Conservation (phyloP, 2,113 vertebrate species). For the Heterochromis multidens region DNA sequence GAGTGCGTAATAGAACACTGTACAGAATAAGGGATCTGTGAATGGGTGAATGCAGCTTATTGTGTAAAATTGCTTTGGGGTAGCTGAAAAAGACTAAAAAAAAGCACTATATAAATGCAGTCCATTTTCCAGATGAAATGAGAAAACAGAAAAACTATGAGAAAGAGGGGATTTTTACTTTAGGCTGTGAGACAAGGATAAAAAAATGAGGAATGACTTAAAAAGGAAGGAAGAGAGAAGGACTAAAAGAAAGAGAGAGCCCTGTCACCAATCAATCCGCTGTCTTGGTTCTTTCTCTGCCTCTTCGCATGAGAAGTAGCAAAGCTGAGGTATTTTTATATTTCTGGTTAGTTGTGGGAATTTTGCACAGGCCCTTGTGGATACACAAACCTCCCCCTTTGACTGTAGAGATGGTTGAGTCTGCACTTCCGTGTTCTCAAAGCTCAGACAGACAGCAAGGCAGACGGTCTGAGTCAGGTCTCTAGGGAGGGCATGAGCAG, state of each 20-base stretch:
- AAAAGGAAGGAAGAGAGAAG: background rate
- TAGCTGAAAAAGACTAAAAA: background rate
- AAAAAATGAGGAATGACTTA: background rate
- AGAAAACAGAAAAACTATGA: background rate
- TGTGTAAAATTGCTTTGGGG: background rate
- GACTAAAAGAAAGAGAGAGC: background rate
- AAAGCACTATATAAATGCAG: background rate
- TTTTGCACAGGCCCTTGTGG: slow-evolving; percentile 28
- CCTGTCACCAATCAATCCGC: slow-evolving; percentile 47
- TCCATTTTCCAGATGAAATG: background rate
- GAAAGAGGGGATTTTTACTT: background rate
- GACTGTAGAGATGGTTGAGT: slow-evolving; percentile 36
- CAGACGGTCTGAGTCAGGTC: slow-evolving; percentile 58
- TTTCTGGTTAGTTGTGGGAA: slow-evolving; percentile 36
- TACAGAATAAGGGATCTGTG: background rate
- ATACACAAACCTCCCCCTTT: slow-evolving; percentile 9
- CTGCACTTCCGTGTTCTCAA: slow-evolving; percentile 41
- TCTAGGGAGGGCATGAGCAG: background rate
- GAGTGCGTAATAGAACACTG: background rate
- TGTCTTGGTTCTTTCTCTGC: slow-evolving; percentile 1
- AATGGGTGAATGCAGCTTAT: background rate
- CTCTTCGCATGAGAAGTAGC: slow-evolving; percentile 43
- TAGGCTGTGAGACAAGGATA: background rate
- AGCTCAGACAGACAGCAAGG: slow-evolving; percentile 29
- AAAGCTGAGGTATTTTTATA: slow-evolving; percentile 48